A percentile compares a stretch with the other conserved stretches of the same genome.
Conservation (phyloP, 2,888 invertebrate species). For the Scaptomyza flava region DNA sequence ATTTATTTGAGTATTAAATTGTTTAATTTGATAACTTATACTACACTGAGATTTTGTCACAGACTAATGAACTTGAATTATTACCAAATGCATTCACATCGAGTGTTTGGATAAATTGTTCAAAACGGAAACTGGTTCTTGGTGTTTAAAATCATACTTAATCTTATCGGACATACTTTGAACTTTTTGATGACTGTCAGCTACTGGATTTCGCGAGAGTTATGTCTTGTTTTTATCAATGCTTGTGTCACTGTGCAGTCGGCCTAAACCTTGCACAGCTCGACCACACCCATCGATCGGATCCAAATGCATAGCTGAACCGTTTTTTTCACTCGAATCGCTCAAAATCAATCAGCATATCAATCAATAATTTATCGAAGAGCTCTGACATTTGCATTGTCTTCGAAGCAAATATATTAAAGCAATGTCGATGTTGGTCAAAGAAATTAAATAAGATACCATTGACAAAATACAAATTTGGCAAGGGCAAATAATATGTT, state of each 20-base stretch:
- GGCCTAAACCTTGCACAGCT: constrained; percentile 70
- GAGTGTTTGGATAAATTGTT: not conserved
- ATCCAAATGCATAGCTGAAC: constrained; percentile 48
- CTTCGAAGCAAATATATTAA: not conserved
- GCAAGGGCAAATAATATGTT: constrained; percentile 33
- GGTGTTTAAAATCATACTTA: not conserved
- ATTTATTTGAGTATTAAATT: constrained; percentile 19
- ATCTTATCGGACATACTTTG: constrained; percentile 6
- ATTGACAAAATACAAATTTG: constrained; percentile 4
- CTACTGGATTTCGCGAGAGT: constrained; percentile 3
- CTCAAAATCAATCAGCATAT: constrained; percentile 64
- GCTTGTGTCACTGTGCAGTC: constrained; percentile 52
- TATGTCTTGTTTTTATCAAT: not conserved
- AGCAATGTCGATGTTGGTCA: constrained; percentile 2
- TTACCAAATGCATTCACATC: constrained; percentile 6
- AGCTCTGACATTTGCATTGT: constrained; percentile 9
- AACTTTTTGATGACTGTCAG: not conserved
- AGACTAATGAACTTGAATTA: constrained; percentile 42
- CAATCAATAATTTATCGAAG: constrained; percentile 61
- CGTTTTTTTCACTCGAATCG: constrained; percentile 48
- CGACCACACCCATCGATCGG: constrained; percentile 43
- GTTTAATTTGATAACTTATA: constrained; percentile 11
- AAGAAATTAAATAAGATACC: constrained; percentile 12
- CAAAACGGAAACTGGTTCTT: constrained; percentile 31
- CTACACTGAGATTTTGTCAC: constrained; percentile 17